These are phyloP conservation scores for Arnoldichthys spilopterus DNA, from an alignment of 2,797 vertebrate species.

Conservation along the genomic window DNA sequence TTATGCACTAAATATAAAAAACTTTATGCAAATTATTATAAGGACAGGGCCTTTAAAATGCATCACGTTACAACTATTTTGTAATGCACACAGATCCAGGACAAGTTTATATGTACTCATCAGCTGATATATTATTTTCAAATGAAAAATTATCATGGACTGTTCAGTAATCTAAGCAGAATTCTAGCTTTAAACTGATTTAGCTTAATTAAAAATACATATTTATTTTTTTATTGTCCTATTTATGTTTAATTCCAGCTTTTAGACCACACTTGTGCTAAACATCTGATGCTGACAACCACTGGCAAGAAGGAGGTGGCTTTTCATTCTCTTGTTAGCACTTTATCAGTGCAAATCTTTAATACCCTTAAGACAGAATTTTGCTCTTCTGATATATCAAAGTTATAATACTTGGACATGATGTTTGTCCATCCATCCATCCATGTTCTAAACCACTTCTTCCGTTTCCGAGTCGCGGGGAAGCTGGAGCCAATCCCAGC, in stretches of 20 bases:
- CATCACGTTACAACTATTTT: neutral
- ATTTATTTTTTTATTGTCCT: neutral
- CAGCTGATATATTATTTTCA: constrained; percentile 3
- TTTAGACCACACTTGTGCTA: neutral
- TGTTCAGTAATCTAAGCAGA: neutral
- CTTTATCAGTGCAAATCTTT: neutral
- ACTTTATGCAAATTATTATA: constrained; percentile 8
- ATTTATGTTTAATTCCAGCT: neutral
- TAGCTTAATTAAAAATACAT: neutral
- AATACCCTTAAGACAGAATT: neutral
- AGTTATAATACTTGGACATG: neutral
- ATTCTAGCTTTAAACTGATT: neutral
- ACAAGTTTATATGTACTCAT: constrained; percentile 23
- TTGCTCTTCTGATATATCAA: neutral
- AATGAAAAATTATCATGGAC: neutral
- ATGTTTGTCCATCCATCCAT: too few species aligned
- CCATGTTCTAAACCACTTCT: too few species aligned
- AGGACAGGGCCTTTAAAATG: neutral
- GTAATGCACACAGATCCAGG: neutral
- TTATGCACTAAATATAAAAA: constrained; percentile 12
- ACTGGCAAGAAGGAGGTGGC: too few species aligned
- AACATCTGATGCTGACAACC: neutral
- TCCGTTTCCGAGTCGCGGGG: too few species aligned
- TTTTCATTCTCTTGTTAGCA: neutral
- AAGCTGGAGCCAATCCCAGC: too few species aligned